Conservation (phyloP, 2,113 vertebrate genomes). For the Saimiri boliviensis region DNA sequence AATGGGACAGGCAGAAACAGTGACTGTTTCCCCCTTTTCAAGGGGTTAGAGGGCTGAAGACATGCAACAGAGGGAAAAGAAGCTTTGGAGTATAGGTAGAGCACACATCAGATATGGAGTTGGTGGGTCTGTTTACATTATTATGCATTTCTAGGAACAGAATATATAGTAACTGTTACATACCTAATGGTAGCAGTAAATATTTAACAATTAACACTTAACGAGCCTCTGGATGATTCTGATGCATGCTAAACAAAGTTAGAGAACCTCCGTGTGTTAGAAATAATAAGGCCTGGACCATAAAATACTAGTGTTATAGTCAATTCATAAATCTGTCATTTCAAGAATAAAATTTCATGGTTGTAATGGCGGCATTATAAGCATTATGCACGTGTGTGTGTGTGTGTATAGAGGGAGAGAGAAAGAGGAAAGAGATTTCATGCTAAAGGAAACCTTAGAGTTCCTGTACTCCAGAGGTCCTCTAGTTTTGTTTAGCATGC, state of each 20-base stretch:
- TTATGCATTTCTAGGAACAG: background rate
- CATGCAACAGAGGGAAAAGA: accelerated
- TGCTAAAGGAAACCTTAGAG: background rate
- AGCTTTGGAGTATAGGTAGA: background rate
- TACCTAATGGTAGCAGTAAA: constrained; percentile 9
- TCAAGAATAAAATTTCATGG: constrained; percentile 48
- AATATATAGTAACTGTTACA: background rate
- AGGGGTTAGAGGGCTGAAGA: background rate
- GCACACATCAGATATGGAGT: background rate
- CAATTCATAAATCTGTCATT: constrained; percentile 27
- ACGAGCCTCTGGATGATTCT: no score
- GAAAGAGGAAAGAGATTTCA: background rate
- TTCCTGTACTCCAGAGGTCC: background rate
- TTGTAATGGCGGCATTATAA: constrained; percentile 38
- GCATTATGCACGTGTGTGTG: background rate
- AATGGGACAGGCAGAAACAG: background rate
- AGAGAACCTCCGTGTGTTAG: background rate
- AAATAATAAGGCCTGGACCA: background rate
- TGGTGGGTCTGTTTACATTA: background rate
- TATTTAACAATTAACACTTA: background rate
- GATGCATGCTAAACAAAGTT: no score
- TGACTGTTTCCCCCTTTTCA: background rate
- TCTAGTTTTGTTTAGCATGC: background rate
- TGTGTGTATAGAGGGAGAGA: background rate
- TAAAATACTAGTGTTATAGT: background rate